Base-by-base conservation (phyloP, 2,888 invertebrate species). In the Spatulosminthurus flaviceps region DNA sequence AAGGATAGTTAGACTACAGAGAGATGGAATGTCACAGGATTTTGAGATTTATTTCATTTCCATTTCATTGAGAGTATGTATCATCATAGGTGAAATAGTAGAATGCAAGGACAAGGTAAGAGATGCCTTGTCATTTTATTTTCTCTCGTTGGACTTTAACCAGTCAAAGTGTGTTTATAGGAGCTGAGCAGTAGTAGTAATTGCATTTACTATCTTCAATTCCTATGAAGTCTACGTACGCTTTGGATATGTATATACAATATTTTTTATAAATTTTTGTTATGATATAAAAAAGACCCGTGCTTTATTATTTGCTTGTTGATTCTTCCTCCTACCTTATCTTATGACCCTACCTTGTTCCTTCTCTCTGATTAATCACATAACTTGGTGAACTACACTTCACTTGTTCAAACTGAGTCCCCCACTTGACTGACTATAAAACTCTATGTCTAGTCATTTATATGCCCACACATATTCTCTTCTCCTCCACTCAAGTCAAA, bases 41-140 rank as follows among this genome's bases (percentile, higher is more conserved):
- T 21, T 51, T 60, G 60, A 73, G 73, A 73, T 73, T 51, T 73
- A 60, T 73, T 73, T 73, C 60, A 73, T 73, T 73, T 73, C 51
- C 26, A 73, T 51, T 73, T 73, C 73, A 29, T 73, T 28, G 60
- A 26, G 60, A 71, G 43, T 24, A 41, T 22, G n/a, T 16, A 42
- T 9, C 51, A 51, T n/a, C n/a, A 22, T 16, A 22, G 24, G 43
- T 43, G n/a, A 42, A 11, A 71, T 9, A 70, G 34, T n/a, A 24
- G 11, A 42, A 34, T 26, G 22, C 21, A 9, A 71, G 26, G 71
- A 73, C 19, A 51, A 2, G 16, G 1, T 2, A 5, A 51, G 51
- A 51, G 7, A 60, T 60, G 60, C 60, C 73, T 73, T 73, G 73
- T 73, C 73, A 73, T 73, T 73, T 60, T 11, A 42, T 26, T 26